Conservation (phyloP, 2,113 vertebrate species). For the Ammodramus savannarum region DNA sequence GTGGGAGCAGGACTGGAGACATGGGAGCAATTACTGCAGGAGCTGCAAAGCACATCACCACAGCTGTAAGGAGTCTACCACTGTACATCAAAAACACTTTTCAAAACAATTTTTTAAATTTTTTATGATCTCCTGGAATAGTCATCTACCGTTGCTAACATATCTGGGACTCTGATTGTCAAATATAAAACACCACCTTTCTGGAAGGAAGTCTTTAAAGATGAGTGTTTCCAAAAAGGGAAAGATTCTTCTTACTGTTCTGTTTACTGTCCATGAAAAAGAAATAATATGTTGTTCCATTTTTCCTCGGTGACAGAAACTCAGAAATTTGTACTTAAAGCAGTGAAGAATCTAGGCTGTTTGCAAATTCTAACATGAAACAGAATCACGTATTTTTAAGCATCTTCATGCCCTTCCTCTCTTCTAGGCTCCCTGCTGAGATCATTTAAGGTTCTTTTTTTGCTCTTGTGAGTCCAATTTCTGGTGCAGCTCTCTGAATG, state of each 20-base stretch:
- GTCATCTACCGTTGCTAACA: background rate
- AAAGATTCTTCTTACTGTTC: background rate
- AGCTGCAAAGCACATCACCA: background rate
- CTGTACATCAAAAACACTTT: background rate
- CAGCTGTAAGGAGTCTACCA: background rate
- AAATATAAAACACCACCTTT: background rate
- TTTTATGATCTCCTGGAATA: background rate
- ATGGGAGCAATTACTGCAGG: background rate
- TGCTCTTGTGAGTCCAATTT: background rate
- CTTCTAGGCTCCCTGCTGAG: background rate
- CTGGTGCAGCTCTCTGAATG: background rate
- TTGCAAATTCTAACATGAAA: background rate
- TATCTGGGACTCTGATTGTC: background rate
- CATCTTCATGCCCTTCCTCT: background rate
- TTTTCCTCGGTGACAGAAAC: background rate
- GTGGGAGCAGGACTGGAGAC: background rate
- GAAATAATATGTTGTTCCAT: background rate
- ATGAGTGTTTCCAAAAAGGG: background rate
- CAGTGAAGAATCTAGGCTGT: background rate
- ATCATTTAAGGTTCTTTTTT: background rate
- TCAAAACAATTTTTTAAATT: background rate
- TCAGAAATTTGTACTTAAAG: background rate
- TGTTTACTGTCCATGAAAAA: background rate
- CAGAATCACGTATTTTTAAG: background rate
- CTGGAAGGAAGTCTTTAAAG: background rate